Evolutionary conservation across 1,140 invertebrate species (phyloP).

Genomic region (Drosophila rufa): DNA sequence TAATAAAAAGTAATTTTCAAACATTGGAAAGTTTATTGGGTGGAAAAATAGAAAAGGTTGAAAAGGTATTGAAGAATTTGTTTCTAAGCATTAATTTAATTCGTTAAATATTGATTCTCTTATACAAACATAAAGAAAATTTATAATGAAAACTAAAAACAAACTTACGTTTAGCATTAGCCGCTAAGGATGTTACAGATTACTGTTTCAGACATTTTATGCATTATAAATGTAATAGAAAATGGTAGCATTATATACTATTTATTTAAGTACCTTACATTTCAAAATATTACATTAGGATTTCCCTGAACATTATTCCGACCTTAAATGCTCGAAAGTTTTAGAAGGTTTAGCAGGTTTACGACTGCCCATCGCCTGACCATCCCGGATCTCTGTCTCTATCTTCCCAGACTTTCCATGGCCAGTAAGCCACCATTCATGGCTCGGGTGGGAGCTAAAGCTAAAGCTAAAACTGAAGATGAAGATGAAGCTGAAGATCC

Average conservation of each 20-base stretch:
- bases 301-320: background rate
- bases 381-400: slow-evolving; percentile 1
- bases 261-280: background rate
- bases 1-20: too few relatives aligned
- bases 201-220: too few relatives aligned
- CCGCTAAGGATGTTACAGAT: too few relatives aligned
- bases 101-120: too few relatives aligned
- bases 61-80: background rate
- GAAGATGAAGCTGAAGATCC: slow-evolving; percentile 1
- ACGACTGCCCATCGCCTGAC: slow-evolving; percentile 1
- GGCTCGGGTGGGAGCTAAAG: slow-evolving; percentile 4
- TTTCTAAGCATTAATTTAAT: too few relatives aligned
- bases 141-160: too few relatives aligned
- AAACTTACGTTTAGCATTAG: background rate
- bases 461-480: background rate
- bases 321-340: background rate
- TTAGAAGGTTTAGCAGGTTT: slow-evolving; percentile 3
- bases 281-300: background rate
- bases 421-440: slow-evolving; percentile 20
- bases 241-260: background rate
- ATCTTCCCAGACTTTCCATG: slow-evolving; percentile 11
- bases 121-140: too few relatives aligned
- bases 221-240: too few relatives aligned
- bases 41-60: background rate
- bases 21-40: too few relatives aligned